Conservation (phyloP, 2,113 vertebrate species). For the Andinoacara biseriatus region DNA sequence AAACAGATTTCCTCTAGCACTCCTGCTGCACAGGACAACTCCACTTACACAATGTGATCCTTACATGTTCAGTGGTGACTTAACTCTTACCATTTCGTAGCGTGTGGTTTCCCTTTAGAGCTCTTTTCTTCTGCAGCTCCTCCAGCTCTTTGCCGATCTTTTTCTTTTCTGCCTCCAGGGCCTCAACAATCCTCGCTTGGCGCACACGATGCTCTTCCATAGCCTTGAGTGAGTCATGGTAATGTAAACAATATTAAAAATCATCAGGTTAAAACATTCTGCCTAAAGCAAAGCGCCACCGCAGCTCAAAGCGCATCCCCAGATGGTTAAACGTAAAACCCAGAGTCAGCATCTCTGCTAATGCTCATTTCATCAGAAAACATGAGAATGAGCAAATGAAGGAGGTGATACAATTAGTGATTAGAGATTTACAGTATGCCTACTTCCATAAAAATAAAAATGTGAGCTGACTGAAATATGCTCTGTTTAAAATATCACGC, state of each 20-base stretch:
- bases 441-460: not conserved
- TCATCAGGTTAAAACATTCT: slow-evolving; percentile 13
- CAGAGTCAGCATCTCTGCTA: slow-evolving; percentile 19
- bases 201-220: slow-evolving; percentile 88
- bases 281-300: not conserved
- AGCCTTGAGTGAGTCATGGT: slow-evolving; percentile 77
- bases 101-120: slow-evolving; percentile 62
- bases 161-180: slow-evolving; percentile 91
- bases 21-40: not conserved
- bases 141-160: slow-evolving; percentile 90
- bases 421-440: not conserved
- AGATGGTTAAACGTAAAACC: slow-evolving; percentile 30
- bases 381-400: not conserved
- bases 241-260: slow-evolving; percentile 51
- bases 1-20: not conserved
- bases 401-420: not conserved
- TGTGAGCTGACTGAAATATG: not conserved
- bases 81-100: slow-evolving; percentile 60
- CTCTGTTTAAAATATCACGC: not conserved
- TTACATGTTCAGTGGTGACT: not conserved
- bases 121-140: slow-evolving; percentile 82
- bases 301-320: not conserved
- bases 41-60: not conserved
- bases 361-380: slow-evolving; percentile 19
- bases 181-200: slow-evolving; percentile 90